Base-by-base conservation (phyloP, 2,797 vertebrate genomes). In the Cheirogaleus major region DNA sequence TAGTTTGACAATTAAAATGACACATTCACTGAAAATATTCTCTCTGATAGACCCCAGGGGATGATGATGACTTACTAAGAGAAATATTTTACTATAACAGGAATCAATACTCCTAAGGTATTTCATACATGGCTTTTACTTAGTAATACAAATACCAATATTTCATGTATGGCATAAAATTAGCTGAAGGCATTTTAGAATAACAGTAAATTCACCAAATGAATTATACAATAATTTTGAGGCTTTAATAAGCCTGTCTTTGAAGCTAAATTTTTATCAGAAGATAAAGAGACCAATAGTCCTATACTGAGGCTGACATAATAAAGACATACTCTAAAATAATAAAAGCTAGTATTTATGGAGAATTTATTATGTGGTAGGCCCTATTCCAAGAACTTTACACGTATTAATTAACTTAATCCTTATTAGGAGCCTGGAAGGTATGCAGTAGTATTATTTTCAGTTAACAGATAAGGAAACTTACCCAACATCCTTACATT, bases 141-240 rank as follows among this genome's bases (percentile, higher is more conserved):
- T 84, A 61, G 93, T 92, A 95, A 94, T 45, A 63, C 1, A n/a
- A 79, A 91, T 20, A 86, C 30, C 84, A 52, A 25, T 59, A 94
- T 52, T 78, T 91, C 30, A 12, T n/a, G 17, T 41, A 27, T 57
- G 22, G 14, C 30, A 65, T 78, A 69, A 93, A 88, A 67, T 14
- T n/a, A 4, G 14, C 45, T 90, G n/a, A 10, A 43, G 76, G 14
- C 5, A 92, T 82, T 86, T 87, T 70, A 78, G 50, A 73, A 27
- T 43, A 81, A 57, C 13, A 72, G 27, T 20, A 75, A 80, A 87
- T 94, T 94, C 17, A 89, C 43, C 45, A n/a, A 92, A 85, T 22
- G 14, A 70, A 85, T n/a, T 57, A 79, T 14, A 13, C 5, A 78
- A 43, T 82, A 59, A 95, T 91, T 87, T 81, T 85, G 23, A 93